These are phyloP conservation scores for Paramuricea clavata DNA, from an alignment of 92 coral and sea anemone species.

Conservation along the genomic window DNA sequence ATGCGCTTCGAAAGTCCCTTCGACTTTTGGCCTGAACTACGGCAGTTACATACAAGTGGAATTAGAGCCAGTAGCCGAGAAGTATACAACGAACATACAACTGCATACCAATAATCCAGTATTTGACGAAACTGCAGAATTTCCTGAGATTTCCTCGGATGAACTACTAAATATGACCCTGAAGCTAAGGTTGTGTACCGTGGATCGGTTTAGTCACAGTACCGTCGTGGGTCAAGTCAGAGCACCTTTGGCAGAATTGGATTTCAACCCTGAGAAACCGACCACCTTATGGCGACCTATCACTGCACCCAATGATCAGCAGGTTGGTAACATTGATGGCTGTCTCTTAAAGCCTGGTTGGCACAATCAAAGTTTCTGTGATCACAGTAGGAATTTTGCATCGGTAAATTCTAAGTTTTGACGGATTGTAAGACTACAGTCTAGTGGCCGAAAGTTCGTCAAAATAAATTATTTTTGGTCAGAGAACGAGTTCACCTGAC, in stretches of 20 bases:
- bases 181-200: constrained; percentile 78
- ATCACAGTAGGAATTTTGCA: too few species aligned
- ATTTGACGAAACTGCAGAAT: constrained; percentile 89
- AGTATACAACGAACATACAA: constrained; percentile 77
- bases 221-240: constrained; percentile 79
- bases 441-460: too few species aligned
- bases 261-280: constrained; percentile 81
- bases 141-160: constrained; percentile 77
- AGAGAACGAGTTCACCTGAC: too few species aligned
- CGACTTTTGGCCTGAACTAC: constrained; percentile 80
- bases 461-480: too few species aligned
- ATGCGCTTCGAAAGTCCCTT: constrained; percentile 84
- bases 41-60: constrained; percentile 87
- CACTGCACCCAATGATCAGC: background rate
- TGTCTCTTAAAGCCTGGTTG: too few species aligned
- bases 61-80: constrained; percentile 77
- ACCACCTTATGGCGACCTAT: constrained; percentile 81
- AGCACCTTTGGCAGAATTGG: constrained; percentile 73
- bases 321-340: background rate
- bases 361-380: too few species aligned
- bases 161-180: constrained; percentile 78
- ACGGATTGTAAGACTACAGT: too few species aligned
- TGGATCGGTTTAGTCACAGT: constrained; percentile 82
- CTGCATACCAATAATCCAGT: constrained; percentile 82
- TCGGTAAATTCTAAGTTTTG: too few species aligned